Base-by-base conservation (phyloP, 2,888 invertebrate species). In the Agonopterix arenella region DNA sequence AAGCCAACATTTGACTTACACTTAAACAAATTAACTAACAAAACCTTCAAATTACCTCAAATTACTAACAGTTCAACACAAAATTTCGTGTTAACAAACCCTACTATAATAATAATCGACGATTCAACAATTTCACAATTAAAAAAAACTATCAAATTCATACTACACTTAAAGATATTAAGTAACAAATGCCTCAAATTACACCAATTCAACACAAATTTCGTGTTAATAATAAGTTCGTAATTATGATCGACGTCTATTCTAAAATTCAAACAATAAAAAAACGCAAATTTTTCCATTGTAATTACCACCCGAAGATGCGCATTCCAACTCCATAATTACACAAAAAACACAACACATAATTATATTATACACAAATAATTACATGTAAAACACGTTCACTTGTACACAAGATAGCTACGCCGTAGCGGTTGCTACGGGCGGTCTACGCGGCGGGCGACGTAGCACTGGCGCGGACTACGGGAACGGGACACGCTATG, bases 381-480 rank as follows among this genome's bases (percentile, higher is more conserved):
- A 69, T 70, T 79, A 80, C 80, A 77, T 76, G 61, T 72, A 70
- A 28, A 28, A 7, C 79, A 79, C 73, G 67, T 52, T 66, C 74
- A 71, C 76, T 64, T 28, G 28, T 28, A 28, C 28, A 28, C 28
- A 66, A 64, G 68, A 66, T 45, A 60, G 64, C 70, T 70, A 76
- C 77, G 74, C 56, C 80, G 81, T 76, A 76, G 81, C 68, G 3
- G 36, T 48, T 50, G 63, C 73, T 73, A 74, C 79, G 60, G 53
- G 84, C 73, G 70, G 65, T 66, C 84, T 79, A 84, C 84, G 79
- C 85, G 84, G 66, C 80, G 82, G 66, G 69, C 74, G 67, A 65
- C 83, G 85, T 82, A 84, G 84, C 79, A 88, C 88, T 89, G 85
- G 68, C 83, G 80, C 38, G 48, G 28, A 28, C n/a, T n/a, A n/a